Evolutionary conservation across 2,888 invertebrate species (phyloP).

Genomic region (Tiphia femorata): DNA sequence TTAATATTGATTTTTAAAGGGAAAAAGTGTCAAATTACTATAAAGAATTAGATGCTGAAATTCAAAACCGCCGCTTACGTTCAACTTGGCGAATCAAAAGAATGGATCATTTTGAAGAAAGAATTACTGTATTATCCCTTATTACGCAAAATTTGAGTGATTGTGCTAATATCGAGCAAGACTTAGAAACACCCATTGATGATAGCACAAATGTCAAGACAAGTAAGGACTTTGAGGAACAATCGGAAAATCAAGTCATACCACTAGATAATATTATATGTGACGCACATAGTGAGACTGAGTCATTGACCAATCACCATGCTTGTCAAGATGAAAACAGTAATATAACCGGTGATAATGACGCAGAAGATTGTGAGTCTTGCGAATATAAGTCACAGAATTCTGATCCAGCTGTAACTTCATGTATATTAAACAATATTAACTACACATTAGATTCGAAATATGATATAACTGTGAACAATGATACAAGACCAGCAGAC

Average conservation of each 20-base stretch:
- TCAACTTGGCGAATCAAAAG: constrained; percentile 73
- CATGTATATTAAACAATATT: not conserved
- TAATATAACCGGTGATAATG: constrained; percentile 19
- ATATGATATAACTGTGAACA: not conserved
- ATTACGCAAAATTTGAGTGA: not conserved
- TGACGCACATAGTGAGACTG: not conserved
- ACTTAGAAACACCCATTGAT: not conserved
- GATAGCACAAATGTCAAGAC: not conserved
- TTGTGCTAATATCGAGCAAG: not conserved
- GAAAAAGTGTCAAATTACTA: constrained; percentile 76
- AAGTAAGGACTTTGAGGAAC: not conserved
- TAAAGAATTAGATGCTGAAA: constrained; percentile 74
- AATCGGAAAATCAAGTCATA: not conserved
- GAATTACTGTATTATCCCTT: constrained; percentile 26
- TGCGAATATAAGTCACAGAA: too few species aligned
- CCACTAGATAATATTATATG: not conserved
- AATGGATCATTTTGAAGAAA: constrained; percentile 58
- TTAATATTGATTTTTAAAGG: constrained; percentile 58
- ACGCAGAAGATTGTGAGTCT: not conserved
- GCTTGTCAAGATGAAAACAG: constrained; percentile 37
- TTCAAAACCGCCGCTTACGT: constrained; percentile 72
- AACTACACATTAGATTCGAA: not conserved
- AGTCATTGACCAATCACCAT: not conserved
- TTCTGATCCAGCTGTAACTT: not conserved
- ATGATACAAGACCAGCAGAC: not conserved